These are phyloP conservation scores for Rhynchophorus ferrugineus DNA, from an alignment of 1,140 invertebrate genomes.

Conservation along the genomic window DNA sequence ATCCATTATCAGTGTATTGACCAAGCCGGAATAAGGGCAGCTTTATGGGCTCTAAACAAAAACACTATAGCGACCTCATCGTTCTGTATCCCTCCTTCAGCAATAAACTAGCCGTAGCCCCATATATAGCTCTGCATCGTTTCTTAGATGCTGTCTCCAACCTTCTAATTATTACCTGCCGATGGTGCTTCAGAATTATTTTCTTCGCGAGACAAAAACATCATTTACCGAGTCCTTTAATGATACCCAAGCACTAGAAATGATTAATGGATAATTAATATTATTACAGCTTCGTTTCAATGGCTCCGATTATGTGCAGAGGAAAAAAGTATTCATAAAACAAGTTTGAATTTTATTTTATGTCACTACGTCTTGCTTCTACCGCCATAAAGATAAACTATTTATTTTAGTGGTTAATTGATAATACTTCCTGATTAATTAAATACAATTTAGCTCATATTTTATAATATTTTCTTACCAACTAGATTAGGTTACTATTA, in stretches of 20 bases:
- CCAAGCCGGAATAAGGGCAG: slow-evolving; percentile 27
- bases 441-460: too few relatives aligned
- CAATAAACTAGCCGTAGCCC: slow-evolving; percentile 8
- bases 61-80: slow-evolving; percentile 30
- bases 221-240: slow-evolving; percentile 4
- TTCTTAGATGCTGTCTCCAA: slow-evolving; percentile 2
- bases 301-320: too few relatives aligned
- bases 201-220: slow-evolving; percentile 8
- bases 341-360: too few relatives aligned
- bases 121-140: not conserved
- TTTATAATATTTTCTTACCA: too few relatives aligned
- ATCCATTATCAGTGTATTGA: slow-evolving; percentile 25
- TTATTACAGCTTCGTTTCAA: too few relatives aligned
- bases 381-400: too few relatives aligned
- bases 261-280: slow-evolving; percentile 13
- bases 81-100: slow-evolving; percentile 6
- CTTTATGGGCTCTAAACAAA: slow-evolving; percentile 36
- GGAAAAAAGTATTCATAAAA: too few relatives aligned
- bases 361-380: too few relatives aligned
- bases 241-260: not conserved
- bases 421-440: too few relatives aligned
- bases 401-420: too few relatives aligned
- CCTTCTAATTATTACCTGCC: slow-evolving; percentile 14
- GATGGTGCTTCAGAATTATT: slow-evolving; percentile 1
- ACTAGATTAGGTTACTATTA: too few relatives aligned